These are phyloP conservation scores for Paramormyrops hopkinsi DNA, from an alignment of 2,797 vertebrate species.

Conservation along the genomic window DNA sequence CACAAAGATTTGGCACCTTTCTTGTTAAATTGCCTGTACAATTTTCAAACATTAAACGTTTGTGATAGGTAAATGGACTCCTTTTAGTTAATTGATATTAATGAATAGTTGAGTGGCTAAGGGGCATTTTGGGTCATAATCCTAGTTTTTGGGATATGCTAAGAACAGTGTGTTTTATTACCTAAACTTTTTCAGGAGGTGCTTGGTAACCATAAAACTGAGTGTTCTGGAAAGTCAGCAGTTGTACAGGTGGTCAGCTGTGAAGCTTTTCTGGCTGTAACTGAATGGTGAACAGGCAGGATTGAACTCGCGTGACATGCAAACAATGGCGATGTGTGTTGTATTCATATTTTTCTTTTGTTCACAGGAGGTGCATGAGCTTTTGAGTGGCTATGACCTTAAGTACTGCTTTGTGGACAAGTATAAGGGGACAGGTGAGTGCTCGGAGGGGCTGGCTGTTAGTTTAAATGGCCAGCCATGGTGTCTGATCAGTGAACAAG, in stretches of 20 bases:
- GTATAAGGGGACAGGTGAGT: slow-evolving; percentile 91
- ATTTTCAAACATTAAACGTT: not conserved
- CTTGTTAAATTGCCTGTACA: not conserved
- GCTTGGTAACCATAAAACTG: not conserved
- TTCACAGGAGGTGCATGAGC: slow-evolving; percentile 84
- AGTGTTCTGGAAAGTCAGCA: slow-evolving; percentile 2
- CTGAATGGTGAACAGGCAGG: not conserved
- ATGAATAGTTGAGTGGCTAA: not conserved
- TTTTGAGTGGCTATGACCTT: slow-evolving; percentile 80
- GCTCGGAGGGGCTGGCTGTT: not conserved
- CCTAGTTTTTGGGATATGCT: not conserved
- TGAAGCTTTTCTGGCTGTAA: not conserved
- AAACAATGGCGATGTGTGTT: not conserved
- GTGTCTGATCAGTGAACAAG: not conserved
- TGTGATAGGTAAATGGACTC: not conserved
- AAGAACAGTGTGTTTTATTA: not conserved
- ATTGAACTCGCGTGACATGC: not conserved
- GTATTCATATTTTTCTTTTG: not conserved
- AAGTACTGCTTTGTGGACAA: slow-evolving; percentile 98
- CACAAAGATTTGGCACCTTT: not conserved
- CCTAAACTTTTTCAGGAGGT: not conserved
- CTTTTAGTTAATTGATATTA: not conserved
- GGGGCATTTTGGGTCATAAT: not conserved
- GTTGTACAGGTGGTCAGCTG: not conserved
- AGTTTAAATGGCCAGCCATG: not conserved